Evolutionary conservation across 2,113 vertebrate species (phyloP), one percentile per base, ranked within the genome.

Genomic region (Vimba vimba): DNA sequence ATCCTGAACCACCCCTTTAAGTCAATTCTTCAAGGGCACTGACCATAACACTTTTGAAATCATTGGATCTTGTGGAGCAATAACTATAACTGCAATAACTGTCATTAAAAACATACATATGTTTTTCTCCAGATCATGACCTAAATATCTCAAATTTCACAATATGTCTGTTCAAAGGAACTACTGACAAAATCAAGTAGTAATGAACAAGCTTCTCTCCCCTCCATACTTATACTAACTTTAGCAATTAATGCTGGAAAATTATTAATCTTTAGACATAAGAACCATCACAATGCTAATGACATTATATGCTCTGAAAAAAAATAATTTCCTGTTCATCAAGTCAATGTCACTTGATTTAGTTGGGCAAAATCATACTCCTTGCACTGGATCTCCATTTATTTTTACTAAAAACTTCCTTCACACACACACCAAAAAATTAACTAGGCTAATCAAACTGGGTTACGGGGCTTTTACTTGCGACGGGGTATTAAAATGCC

Each of bases 271-370:
- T 87, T 92, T n/a, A 81, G 55, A 68, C 92, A 92, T 91, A 93
- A 91, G 89, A 90, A 91, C 89, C 83, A 79, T 84, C 43, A 66
- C 85, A 73, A 82, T 66, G n/a, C 21, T 59, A 73, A 71, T 83
- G 47, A 59, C 68, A 82, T 87, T 85, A 85, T 55, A 47, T 81
- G 60, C 62, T 50, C 59, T 52, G 75, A 57, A 57, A 76, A 21
- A 86, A n/a, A 85, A 71, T 79, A 45, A 74, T 68, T 75, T 75
- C 19, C 83, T 52, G 79, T 66, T 87, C 78, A 85, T 91, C 91
- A 90, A 90, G 88, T 93, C 89, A 90, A 87, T 91, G 92, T 89
- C 90, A 93, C 92, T 92, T 93, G 91, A 95, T 95, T 93, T 94
- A 91, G 87, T 88, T 89, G 64, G 86, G 84, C 85, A 76, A 82